Evolutionary conservation across 2,797 vertebrate genomes (phyloP), one percentile per base, ranked within the genome.

Genomic region (Pseudochirops corinnae): DNA sequence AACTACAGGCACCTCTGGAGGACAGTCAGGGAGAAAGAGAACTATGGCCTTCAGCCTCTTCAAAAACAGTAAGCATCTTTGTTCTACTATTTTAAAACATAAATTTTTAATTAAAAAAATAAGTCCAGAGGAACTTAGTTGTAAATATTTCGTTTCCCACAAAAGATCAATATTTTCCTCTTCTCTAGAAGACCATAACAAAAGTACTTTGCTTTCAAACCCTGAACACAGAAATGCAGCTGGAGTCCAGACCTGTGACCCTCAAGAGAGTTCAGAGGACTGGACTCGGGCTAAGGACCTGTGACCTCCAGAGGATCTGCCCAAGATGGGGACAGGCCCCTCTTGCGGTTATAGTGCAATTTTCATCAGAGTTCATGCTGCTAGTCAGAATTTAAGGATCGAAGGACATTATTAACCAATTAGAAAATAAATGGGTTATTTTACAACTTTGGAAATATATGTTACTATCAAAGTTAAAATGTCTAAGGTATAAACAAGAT

Each of bases 401-500:
- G 91, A 92, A 91, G 91, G 94, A 91, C 0, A 95, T 13, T 67
- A 97, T 94, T 97, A 98, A 97, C 90, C 97, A 98, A 98, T 98
- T 96, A 98, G 95, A 97, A 98, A 97, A 94, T 21, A 98, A 98
- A 98, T 97, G 96, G 95, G 96, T 97, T 1, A 1, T 97, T 98
- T 97, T 95, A 98, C 96, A 98, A 96, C 94, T 95, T 62, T 96
- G 91, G 96, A 97, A 96, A 91, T 62, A 94, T 29, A 91, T 12
- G 91, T 96, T 97, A 97, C 95, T 98, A 98, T 97, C 95, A 56
- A 98, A 96, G 87, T 94, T 96, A 97, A 96, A 98, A 96, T 95
- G 97, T 96, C 92, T 94, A 96, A 98, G 98, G 97, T 98, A 97
- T 97, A 98, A 98, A 98, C 95, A 98, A 96, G 97, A 98, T 67